Evolutionary conservation across 1,140 invertebrate genomes (phyloP), one percentile per base, ranked within the genome.

Genomic region (Drosophila ficusphila): DNA sequence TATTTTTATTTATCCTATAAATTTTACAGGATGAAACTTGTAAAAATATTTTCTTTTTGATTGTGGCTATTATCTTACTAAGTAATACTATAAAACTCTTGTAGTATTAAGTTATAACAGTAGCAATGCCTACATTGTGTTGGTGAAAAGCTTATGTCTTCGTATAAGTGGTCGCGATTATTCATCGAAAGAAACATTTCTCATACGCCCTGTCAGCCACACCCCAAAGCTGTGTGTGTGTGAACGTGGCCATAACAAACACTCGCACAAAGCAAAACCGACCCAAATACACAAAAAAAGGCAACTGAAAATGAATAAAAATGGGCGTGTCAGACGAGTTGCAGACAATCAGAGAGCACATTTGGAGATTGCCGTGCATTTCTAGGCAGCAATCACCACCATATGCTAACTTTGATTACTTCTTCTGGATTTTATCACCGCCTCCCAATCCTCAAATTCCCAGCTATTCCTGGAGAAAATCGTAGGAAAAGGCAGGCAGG

Each of bases 381-480:
- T 79, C 60, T 46, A 70, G 53, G 53, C 54, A 67, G 74, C 48
- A 36, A 33, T 53, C 38, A 41, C 23, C 38, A 58, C 56, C 79
- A 83, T 65, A 83, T 83, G 79, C 70, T 60, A 76, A 56, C 64
- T 85, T 83, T 83, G 79, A 85, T 83, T 79, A 85, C 79, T 71
- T 62, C 69, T 74, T 64, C 58, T 74, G 60, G 70, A 51, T 74
- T 74, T 74, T 74, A 74, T 74, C 71, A 42, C 52, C 23, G 8
- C 47, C 8, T 3, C 31, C 36, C 11, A 2, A n/a, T 12, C 9
- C 44, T 19, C 12, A 6, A 4, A 31, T 12, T 41, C 27, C 9
- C 19, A 16, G 23, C 36, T 39, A 46, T 31, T 39, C 44, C 29
- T 18, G 6, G n/a, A n/a, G n/a, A n/a, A 53, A 53, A 38, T 25